Conservation (phyloP, 2,797 vertebrate genomes). For the Diplodus puntazzo region DNA sequence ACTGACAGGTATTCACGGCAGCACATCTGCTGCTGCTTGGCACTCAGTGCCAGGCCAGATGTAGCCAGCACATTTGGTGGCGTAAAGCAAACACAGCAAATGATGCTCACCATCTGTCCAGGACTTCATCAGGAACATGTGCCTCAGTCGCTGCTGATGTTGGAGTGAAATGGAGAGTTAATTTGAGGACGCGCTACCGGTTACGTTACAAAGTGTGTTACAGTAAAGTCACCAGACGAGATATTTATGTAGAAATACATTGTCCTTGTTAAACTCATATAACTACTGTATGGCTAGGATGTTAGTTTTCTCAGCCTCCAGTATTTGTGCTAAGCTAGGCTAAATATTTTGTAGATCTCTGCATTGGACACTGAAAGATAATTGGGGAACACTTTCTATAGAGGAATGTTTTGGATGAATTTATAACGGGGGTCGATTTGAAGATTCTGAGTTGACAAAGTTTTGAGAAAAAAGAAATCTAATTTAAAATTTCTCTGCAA, state of each 20-base stretch:
- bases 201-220: neutral
- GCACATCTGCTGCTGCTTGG: slow-evolving; percentile 77
- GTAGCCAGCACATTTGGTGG: slow-evolving; percentile 87
- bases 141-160: slow-evolving; percentile 29
- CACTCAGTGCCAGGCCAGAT: slow-evolving; percentile 85
- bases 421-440: no score
- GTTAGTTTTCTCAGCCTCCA: neutral
- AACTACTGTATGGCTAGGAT: no score
- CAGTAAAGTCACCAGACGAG: neutral
- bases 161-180: slow-evolving; percentile 25
- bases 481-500: no score
- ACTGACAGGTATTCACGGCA: slow-evolving; percentile 74
- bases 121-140: slow-evolving; percentile 77
- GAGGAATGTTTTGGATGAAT: no score
- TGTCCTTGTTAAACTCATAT: no score
- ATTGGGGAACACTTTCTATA: neutral
- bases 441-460: no score
- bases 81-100: slow-evolving; percentile 83
- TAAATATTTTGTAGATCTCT: neutral
- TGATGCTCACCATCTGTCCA: slow-evolving; percentile 89
- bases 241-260: neutral
- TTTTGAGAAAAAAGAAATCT: no score
- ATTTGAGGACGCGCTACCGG: slow-evolving; percentile 10
- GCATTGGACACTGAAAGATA: no score
- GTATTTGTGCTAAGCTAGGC: slow-evolving; percentile 1